Evolutionary conservation across 2,888 invertebrate genomes (phyloP).

Genomic region (Tipula helvola): DNA sequence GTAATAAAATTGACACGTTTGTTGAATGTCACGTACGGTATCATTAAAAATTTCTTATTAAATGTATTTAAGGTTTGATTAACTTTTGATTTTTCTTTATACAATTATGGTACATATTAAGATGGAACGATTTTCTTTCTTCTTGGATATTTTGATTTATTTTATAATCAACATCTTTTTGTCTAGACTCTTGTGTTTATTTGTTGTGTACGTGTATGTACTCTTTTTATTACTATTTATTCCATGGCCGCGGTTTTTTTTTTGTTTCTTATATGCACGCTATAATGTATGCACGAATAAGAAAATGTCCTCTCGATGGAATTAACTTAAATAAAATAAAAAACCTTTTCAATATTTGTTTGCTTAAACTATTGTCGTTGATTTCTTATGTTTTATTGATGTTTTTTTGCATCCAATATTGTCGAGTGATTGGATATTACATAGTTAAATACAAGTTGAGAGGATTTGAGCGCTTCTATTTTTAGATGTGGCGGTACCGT

Average conservation of each 20-base stretch:
- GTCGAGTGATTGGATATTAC: not conserved
- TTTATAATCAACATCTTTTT: not conserved
- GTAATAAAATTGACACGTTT: constrained; percentile 7
- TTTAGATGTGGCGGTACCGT: not conserved
- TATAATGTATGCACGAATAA: not conserved
- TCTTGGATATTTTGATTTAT: not conserved
- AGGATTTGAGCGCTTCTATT: not conserved
- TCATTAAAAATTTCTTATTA: not conserved
- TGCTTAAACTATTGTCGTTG: not conserved
- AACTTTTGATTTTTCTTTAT: not conserved
- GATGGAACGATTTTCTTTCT: not conserved
- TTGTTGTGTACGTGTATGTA: not conserved
- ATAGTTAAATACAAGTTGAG: not conserved
- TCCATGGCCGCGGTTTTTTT: not conserved
- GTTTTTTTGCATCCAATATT: not conserved
- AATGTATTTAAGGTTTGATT: not conserved
- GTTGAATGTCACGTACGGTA: not conserved
- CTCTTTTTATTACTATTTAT: not conserved
- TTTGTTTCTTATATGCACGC: not conserved
- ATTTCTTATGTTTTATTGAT: not conserved
- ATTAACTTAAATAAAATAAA: not conserved
- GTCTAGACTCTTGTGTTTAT: not conserved
- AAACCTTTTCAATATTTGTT: not conserved
- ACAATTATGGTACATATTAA: not conserved
- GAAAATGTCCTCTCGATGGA: not conserved